These are phyloP conservation scores for Pissodes strobi DNA, from an alignment of 1,140 invertebrate genomes.

Conservation along the genomic window DNA sequence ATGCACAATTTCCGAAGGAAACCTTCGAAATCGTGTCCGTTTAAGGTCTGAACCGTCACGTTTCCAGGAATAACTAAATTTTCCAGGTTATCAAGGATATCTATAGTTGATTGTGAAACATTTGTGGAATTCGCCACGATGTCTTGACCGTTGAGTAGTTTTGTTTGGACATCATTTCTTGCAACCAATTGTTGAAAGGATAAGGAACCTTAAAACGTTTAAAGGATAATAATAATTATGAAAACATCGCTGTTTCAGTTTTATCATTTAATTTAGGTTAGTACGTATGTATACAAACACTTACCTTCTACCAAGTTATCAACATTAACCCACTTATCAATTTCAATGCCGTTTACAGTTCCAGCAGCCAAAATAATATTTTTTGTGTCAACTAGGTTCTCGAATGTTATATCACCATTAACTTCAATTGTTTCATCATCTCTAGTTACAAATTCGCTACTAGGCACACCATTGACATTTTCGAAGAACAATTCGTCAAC, in stretches of 20 bases:
- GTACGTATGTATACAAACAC: constrained; percentile 33
- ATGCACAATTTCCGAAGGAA: too few relatives aligned
- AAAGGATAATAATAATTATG: too few relatives aligned
- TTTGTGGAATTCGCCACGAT: too few relatives aligned
- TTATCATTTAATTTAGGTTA: too few relatives aligned
- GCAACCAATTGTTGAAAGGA: constrained; percentile 40
- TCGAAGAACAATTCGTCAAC: constrained; percentile 42
- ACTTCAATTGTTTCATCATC: constrained; percentile 27
- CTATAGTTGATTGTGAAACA: too few relatives aligned
- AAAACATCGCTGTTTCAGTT: too few relatives aligned
- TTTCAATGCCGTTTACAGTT: constrained; percentile 38
- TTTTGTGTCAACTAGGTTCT: constrained; percentile 35
- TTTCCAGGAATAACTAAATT: too few relatives aligned
- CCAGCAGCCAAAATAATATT: constrained; percentile 24
- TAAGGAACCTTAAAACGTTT: constrained; percentile 34
- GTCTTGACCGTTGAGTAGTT: too few relatives aligned
- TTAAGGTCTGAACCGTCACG: too few relatives aligned
- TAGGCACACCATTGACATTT: constrained; percentile 39
- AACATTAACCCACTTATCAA: constrained; percentile 30
- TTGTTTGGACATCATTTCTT: constrained; percentile 8
- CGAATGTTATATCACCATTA: constrained; percentile 40
- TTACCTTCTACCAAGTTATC: constrained; percentile 36
- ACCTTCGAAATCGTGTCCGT: too few relatives aligned
- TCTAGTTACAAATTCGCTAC: constrained; percentile 22
- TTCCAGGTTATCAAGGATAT: too few relatives aligned